Evolutionary conservation across 1,140 invertebrate genomes (phyloP).

Genomic region (Macrocentrus cingulum): DNA sequence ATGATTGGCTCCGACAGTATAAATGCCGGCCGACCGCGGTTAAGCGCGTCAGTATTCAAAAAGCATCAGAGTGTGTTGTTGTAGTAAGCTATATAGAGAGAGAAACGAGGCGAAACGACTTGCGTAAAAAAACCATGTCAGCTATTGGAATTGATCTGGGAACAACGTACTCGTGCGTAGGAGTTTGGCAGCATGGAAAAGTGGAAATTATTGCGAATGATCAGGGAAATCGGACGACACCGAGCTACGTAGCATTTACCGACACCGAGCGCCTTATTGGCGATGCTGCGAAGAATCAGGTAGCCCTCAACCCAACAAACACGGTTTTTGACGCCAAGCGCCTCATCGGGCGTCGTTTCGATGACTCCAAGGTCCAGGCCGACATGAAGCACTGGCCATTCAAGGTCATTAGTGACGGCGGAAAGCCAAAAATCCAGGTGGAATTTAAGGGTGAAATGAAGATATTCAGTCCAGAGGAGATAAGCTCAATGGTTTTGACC

Average conservation of each 20-base stretch:
- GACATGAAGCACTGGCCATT: constrained; percentile 83
- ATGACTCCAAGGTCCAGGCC: constrained; percentile 72
- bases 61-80: too few species aligned
- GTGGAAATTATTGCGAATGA: constrained; percentile 92
- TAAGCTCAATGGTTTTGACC: constrained; percentile 80
- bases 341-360: constrained; percentile 73
- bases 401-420: constrained; percentile 65
- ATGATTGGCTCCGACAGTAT: too few species aligned
- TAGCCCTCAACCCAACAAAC: constrained; percentile 81
- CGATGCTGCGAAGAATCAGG: constrained; percentile 69
- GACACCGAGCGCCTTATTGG: constrained; percentile 76
- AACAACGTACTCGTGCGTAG: constrained; percentile 79
- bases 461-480: constrained; percentile 79
- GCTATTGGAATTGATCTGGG: constrained; percentile 76
- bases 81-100: too few species aligned
- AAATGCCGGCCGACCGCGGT: too few species aligned
- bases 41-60: too few species aligned
- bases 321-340: constrained; percentile 84
- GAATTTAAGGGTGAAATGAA: constrained; percentile 76
- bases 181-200: constrained; percentile 78
- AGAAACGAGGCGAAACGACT: too few species aligned
- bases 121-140: constrained; percentile 47
- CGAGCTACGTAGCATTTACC: constrained; percentile 84
- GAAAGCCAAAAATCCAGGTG: constrained; percentile 75
- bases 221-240: constrained; percentile 88